phyloP scores from a whole-genome alignment of 2,888 invertebrate genomes.

The Leptura quadrifasciata region DNA sequence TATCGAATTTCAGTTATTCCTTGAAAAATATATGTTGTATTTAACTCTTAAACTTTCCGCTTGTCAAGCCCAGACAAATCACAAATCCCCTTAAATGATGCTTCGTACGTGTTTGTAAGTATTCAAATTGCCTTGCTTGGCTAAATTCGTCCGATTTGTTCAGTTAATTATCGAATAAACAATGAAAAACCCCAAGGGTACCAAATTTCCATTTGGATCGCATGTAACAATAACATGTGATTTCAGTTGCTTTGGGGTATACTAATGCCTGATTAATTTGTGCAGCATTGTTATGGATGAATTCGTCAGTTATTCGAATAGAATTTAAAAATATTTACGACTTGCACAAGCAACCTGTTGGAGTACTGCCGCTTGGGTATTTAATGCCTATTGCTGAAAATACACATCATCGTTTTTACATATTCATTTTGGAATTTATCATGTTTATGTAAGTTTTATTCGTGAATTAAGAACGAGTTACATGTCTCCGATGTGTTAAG shows the following conservation, averaged over 20 bases:
- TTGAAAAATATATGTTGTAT: neutral
- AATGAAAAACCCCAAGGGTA: conserved; percentile 59
- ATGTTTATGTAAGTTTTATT: neutral
- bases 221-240: conserved; percentile 67
- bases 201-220: conserved; percentile 62
- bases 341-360: conserved; percentile 22
- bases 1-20: no score
- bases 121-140: conserved; percentile 38
- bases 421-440: neutral
- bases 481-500: neutral
- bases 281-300: conserved; percentile 50
- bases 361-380: neutral
- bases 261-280: conserved; percentile 64
- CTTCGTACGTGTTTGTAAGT: neutral
- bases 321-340: conserved; percentile 25
- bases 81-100: neutral
- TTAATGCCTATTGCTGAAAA: neutral
- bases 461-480: neutral
- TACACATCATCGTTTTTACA: neutral
- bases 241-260: conserved; percentile 62
- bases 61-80: neutral
- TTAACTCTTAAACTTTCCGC: neutral
- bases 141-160: conserved; percentile 60
- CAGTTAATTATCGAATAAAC: conserved; percentile 63
- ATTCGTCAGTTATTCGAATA: conserved; percentile 22